Base-by-base conservation (phyloP, 2,113 vertebrate species). In the Mellivora capensis region DNA sequence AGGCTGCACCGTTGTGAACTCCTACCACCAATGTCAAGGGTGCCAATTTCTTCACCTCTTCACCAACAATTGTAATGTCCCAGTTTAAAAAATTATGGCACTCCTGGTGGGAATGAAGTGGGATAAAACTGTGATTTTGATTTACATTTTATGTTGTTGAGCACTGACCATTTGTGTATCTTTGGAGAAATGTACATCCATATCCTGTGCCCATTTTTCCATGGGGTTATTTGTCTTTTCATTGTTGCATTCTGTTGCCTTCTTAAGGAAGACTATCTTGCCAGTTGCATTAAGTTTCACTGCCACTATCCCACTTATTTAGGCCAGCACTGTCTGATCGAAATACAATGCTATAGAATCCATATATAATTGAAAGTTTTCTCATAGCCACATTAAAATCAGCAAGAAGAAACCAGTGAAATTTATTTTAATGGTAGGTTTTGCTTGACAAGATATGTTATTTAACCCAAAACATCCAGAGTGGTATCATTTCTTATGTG, bases 391-490 rank as follows among this genome's bases (percentile, higher is more conserved):
- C 39, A 77, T 93, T 93, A 59, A 76, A 96, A 62, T 54, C 31
- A 90, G 37, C 21, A 44, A 25, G 52, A 71, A 31, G 29, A 86
- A 89, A 93, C 18, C 71, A 71, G 59, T 71, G 42, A 37, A 86
- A 94, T 86, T 71, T 49, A 82, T 54, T 74, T 92, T 87, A 87
- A 42, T 59, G 39, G 13, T 91, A 85, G 74, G 6, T 74, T 83
- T 89, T 74, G 42, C 59, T 39, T 72, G 62, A 71, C 64, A 44
- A 31, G 59, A 59, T 83, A 23, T 39, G 29, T 87, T 81, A n/a
- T 44, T 80, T 82, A 62, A 49, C 54, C 42, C 57, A 31, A 15
- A 29, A 52, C 61, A 49, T 71, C 4, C 47, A 34, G 39, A 85
- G 4, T 61, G 90, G 21, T 79, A 85, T 29, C 34, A 71, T 82